phyloP scores from a whole-genome alignment of 1,140 invertebrate species.

The Listronotus bonariensis region DNA sequence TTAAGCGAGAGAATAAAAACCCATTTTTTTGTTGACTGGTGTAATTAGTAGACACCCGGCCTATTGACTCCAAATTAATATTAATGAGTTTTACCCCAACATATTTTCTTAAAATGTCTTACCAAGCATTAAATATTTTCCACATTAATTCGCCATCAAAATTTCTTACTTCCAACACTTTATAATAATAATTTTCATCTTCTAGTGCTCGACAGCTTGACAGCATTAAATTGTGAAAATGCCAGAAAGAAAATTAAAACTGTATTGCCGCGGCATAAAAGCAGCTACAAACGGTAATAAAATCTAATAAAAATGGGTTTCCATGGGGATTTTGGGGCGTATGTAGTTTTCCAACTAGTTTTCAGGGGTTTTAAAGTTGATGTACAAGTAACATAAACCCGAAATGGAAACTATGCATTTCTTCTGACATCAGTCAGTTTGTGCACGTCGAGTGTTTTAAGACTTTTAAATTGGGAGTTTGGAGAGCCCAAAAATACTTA shows the following conservation, averaged over 20 bases:
- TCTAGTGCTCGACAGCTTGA: constrained; percentile 8
- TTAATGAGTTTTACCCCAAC: no score
- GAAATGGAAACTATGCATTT: background rate
- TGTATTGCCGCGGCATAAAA: constrained; percentile 10
- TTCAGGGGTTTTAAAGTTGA: constrained; percentile 16
- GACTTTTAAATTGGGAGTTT: no score
- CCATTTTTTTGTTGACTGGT: no score
- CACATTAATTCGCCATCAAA: no score
- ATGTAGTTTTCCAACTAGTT: constrained; percentile 13
- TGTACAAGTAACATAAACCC: constrained; percentile 18
- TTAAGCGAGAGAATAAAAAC: no score
- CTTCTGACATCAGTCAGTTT: constrained; percentile 3
- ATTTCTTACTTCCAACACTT: constrained; percentile 4
- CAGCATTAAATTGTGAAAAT: constrained; percentile 33
- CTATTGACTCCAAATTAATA: no score
- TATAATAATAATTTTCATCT: constrained; percentile 8
- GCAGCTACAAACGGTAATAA: constrained; percentile 28
- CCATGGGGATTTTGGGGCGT: constrained; percentile 29
- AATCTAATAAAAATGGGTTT: constrained; percentile 36
- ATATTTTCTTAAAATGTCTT: no score
- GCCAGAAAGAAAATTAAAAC: constrained; percentile 36
- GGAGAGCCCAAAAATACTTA: no score
- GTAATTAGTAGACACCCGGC: no score
- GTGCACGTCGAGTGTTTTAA: background rate
- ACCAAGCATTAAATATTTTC: no score